A percentile compares a stretch with the other conserved stretches of the same genome.
Conservation (phyloP, 2,797 vertebrate species). For the Ctenochaetus hawaiiensis region DNA sequence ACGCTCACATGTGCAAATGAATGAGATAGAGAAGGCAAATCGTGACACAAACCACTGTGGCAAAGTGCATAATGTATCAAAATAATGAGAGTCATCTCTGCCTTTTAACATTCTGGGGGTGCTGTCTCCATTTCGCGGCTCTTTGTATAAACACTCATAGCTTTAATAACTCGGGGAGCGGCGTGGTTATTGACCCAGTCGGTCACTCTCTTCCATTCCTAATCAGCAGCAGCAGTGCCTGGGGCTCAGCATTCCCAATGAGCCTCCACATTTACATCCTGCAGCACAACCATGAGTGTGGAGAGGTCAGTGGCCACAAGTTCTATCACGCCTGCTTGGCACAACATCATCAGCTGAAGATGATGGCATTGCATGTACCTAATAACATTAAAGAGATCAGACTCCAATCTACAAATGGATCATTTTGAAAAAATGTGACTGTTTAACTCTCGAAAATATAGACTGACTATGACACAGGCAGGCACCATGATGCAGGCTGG, state of each 20-base stretch:
- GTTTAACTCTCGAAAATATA: constrained; percentile 32
- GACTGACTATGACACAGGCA: background rate
- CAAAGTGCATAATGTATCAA: constrained; percentile 63
- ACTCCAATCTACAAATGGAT: constrained; percentile 43
- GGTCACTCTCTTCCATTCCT: constrained; percentile 80
- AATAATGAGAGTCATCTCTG: constrained; percentile 73
- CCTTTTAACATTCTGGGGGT: constrained; percentile 79
- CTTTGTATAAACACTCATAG: constrained; percentile 83
- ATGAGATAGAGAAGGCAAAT: constrained; percentile 54
- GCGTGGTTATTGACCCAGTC: constrained; percentile 82
- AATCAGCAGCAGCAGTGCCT: constrained; percentile 78
- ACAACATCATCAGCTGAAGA: constrained; percentile 29
- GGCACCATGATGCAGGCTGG: constrained; percentile 1
- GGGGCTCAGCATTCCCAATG: constrained; percentile 74
- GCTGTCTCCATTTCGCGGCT: constrained; percentile 74
- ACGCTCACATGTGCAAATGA: constrained; percentile 38
- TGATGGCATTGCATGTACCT: constrained; percentile 42
- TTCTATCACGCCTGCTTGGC: constrained; percentile 4
- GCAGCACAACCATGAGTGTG: constrained; percentile 38
- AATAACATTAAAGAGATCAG: constrained; percentile 53
- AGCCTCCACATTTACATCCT: constrained; percentile 74
- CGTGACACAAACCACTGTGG: constrained; percentile 52
- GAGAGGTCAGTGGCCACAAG: constrained; percentile 52
- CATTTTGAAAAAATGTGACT: constrained; percentile 9
- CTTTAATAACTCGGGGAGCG: constrained; percentile 82